Conservation (phyloP, 2,113 vertebrate species). For the Hydrolagus affinis region DNA sequence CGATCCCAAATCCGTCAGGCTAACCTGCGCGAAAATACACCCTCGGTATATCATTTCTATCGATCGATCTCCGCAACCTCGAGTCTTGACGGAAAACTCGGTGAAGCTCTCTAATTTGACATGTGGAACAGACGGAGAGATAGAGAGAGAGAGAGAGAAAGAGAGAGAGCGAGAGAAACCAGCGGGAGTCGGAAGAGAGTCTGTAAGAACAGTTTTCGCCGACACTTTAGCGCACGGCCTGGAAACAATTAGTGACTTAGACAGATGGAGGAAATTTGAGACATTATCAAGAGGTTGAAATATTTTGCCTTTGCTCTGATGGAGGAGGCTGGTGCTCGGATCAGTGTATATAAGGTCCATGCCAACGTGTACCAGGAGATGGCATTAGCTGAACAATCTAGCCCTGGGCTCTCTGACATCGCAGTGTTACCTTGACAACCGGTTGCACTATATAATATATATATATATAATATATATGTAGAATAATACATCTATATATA, state of each 20-base stretch:
- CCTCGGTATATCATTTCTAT: too few relatives aligned
- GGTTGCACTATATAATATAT: conserved; percentile 12
- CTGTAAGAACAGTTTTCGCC: neutral
- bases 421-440: conserved; percentile 23
- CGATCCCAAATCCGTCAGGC: neutral
- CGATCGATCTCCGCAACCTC: too few relatives aligned
- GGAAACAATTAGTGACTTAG: conserved; percentile 16
- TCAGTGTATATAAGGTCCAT: neutral
- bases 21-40: too few relatives aligned
- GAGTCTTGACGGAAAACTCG: too few relatives aligned
- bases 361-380: conserved; percentile 12
- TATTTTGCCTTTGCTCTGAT: neutral
- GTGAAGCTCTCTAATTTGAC: too few relatives aligned
- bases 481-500: too few relatives aligned
- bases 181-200: neutral
- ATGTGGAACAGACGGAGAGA: too few relatives aligned
- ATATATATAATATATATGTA: conserved; percentile 3
- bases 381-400: conserved; percentile 5
- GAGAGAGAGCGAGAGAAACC: too few relatives aligned
- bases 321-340: neutral
- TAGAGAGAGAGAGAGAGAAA: too few relatives aligned
- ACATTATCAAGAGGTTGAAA: neutral
- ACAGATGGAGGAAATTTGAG: conserved; percentile 6
- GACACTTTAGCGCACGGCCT: neutral
- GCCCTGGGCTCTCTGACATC: conserved; percentile 18